Percentiles rank a stretch among this genome's conserved stretches.
Conservation (phyloP, 1,140 invertebrate species). For the Cherax quadricarinatus region DNA sequence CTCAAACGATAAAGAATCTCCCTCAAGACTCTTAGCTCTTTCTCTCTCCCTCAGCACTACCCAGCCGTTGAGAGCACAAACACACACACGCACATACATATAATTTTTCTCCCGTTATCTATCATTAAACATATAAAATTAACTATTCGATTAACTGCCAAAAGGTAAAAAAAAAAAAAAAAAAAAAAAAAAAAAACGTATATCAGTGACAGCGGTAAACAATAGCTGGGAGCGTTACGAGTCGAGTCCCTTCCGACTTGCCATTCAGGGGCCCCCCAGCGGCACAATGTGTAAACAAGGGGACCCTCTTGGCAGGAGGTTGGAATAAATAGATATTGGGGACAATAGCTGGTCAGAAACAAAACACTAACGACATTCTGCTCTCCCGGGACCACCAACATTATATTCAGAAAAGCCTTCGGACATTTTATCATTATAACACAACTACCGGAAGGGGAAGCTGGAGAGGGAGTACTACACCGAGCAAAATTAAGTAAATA, state of each 20-base stretch:
- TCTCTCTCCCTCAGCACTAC: not conserved
- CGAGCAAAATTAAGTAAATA: not conserved
- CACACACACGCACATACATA: not conserved
- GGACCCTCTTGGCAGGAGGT: conserved; percentile 65
- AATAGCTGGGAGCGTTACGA: conserved; percentile 30
- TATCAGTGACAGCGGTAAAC: conserved; percentile 25
- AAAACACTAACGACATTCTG: conserved; percentile 67
- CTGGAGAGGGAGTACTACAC: not conserved
- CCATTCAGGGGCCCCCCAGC: conserved; percentile 51
- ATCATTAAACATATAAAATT: not conserved
- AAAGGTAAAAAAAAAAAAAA: not conserved
- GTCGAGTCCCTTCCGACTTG: conserved; percentile 33
- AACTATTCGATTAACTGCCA: not conserved
- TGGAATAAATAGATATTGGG: conserved; percentile 69
- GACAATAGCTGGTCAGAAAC: conserved; percentile 70
- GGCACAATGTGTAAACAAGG: conserved; percentile 69
- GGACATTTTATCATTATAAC: conserved; percentile 27
- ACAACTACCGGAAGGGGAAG: not conserved
- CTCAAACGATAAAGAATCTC: conserved; percentile 34
- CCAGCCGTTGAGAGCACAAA: not conserved
- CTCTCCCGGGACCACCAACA: conserved; percentile 60
- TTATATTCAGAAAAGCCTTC: conserved; percentile 41
- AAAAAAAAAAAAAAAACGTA: not conserved
- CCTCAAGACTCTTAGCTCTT: not conserved
- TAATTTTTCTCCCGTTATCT: not conserved